Evolutionary conservation across 2,888 invertebrate genomes (phyloP).

Genomic region (Aproaerema taeniolella): DNA sequence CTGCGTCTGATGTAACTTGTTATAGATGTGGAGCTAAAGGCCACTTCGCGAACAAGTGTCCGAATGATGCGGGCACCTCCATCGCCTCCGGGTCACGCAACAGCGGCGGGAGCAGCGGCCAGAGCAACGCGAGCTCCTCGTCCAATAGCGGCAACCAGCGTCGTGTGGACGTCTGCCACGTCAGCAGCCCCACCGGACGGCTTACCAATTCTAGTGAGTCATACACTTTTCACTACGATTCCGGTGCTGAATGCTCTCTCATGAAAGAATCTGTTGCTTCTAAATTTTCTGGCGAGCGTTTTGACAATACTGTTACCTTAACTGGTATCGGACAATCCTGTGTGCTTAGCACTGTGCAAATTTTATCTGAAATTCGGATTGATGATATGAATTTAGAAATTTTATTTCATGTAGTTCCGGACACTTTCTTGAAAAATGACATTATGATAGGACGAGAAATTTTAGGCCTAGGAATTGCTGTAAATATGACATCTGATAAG

Average conservation of each 20-base stretch:
- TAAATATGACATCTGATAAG: neutral
- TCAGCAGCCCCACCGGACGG: slow-evolving; percentile 3
- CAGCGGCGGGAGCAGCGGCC: neutral
- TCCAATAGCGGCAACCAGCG: neutral
- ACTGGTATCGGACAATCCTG: slow-evolving; percentile 4
- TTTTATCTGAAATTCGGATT: neutral
- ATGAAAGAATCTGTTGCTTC: too few relatives aligned
- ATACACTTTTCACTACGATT: slow-evolving; percentile 12
- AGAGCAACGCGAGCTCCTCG: neutral
- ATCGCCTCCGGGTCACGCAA: neutral
- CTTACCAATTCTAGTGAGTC: slow-evolving; percentile 9
- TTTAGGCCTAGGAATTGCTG: neutral
- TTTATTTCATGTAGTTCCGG: slow-evolving; percentile 3
- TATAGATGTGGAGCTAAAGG: slow-evolving; percentile 5
- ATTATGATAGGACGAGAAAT: slow-evolving; percentile 9
- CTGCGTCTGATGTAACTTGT: neutral
- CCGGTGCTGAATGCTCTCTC: too few relatives aligned
- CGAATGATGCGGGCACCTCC: neutral
- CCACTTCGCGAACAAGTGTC: slow-evolving; percentile 6
- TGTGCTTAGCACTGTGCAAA: slow-evolving; percentile 1
- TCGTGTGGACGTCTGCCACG: slow-evolving; percentile 5
- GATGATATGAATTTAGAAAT: neutral
- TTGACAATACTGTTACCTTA: slow-evolving; percentile 7
- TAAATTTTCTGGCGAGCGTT: slow-evolving; percentile 12
- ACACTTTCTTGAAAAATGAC: neutral